Conservation (phyloP, 2,797 vertebrate species). For the Gorsachius magnificus region DNA sequence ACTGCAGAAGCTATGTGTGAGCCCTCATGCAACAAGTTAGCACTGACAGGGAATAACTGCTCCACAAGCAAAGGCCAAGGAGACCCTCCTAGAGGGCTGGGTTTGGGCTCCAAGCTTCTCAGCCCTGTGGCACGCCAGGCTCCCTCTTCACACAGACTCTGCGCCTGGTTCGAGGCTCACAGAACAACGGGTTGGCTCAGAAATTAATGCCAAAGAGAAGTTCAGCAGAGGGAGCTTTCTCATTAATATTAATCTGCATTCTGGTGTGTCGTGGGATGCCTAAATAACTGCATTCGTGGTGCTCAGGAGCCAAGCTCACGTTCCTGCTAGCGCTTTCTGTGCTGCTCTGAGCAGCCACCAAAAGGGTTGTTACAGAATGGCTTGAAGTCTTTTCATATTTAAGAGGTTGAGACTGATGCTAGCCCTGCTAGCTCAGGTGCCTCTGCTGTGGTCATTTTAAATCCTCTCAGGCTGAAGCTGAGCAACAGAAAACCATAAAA, state of each 20-base stretch:
- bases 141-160: not conserved
- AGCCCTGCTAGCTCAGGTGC: not conserved
- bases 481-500: not conserved
- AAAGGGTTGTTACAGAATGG: not conserved
- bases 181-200: not conserved
- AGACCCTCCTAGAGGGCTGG: not conserved
- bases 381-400: not conserved
- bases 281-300: not conserved
- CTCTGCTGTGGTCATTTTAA: not conserved
- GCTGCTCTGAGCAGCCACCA: not conserved
- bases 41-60: not conserved
- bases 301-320: not conserved
- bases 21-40: not conserved
- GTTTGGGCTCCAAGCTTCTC: not conserved
- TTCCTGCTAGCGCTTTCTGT: not conserved
- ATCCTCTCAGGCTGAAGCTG: not conserved
- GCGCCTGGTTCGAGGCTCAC: not conserved
- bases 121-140: not conserved
- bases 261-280: not conserved
- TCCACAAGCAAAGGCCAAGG: not conserved
- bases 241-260: not conserved
- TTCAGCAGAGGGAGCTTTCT: not conserved
- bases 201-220: not conserved
- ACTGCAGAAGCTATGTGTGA: not conserved
- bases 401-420: not conserved